Evolutionary conservation across 2,113 vertebrate species (phyloP).

Genomic region (Platysteira castanea): DNA sequence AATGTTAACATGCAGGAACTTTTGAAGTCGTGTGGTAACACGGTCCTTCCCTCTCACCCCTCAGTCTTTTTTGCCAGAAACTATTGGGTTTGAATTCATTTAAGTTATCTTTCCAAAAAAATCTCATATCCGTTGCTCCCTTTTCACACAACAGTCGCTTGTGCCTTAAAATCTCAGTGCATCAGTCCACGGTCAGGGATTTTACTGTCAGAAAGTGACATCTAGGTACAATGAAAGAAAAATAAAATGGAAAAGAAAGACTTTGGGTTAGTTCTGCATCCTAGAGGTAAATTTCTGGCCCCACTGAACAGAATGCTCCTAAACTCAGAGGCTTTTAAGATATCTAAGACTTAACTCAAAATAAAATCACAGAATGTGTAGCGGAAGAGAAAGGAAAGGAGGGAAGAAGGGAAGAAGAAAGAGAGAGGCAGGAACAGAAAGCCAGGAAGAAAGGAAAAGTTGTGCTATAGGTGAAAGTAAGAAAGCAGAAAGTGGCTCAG

Average conservation of each 20-base stretch:
- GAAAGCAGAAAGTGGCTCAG: not conserved
- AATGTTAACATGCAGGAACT: not conserved
- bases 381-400: not conserved
- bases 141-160: not conserved
- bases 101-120: not conserved
- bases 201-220: not conserved
- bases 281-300: not conserved
- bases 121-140: not conserved
- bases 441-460: not conserved
- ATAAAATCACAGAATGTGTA: rapidly evolving
- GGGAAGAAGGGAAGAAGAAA: not conserved
- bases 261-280: not conserved
- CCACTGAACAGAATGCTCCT: not conserved
- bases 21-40: not conserved
- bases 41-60: not conserved
- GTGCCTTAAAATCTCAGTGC: not conserved
- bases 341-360: not conserved
- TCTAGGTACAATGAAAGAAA: not conserved
- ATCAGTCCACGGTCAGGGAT: not conserved
- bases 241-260: not conserved
- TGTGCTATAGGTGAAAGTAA: not conserved
- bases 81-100: not conserved
- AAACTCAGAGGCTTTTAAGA: not conserved
- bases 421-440: not conserved
- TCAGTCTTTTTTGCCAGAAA: not conserved